Evolutionary conservation across 2,888 invertebrate genomes (phyloP).

Genomic region (Siphlonurus alternatus): DNA sequence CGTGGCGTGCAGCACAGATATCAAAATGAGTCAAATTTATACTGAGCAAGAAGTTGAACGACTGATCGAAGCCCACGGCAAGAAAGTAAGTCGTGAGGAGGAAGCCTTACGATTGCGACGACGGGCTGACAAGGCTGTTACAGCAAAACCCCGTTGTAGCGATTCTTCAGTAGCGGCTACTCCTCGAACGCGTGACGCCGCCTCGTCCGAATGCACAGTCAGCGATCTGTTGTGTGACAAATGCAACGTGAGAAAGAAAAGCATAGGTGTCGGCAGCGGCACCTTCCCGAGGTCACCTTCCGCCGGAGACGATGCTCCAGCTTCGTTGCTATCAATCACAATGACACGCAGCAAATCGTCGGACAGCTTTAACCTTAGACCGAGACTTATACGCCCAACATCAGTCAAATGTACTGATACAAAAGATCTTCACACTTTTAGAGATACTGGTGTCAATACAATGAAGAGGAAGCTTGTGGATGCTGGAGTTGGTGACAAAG

Average conservation of each 20-base stretch:
- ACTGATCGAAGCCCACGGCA: not conserved
- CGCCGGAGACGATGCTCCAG: slow-evolving; percentile 25
- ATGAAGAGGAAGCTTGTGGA: slow-evolving; percentile 29
- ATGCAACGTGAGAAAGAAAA: slow-evolving; percentile 32
- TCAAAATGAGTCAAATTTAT: not conserved
- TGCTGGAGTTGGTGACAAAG: slow-evolving; percentile 33
- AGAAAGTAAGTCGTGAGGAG: slow-evolving; percentile 3
- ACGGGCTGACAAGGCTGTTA: slow-evolving; percentile 3
- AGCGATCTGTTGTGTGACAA: slow-evolving; percentile 32
- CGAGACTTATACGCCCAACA: slow-evolving; percentile 23
- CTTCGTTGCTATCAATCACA: slow-evolving; percentile 31
- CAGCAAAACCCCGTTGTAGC: slow-evolving; percentile 8
- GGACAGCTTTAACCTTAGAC: slow-evolving; percentile 37
- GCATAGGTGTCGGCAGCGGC: slow-evolving; percentile 36
- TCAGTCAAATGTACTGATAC: slow-evolving; percentile 13
- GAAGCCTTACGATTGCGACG: not conserved
- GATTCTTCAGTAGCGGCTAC: slow-evolving; percentile 17
- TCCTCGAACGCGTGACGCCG: slow-evolving; percentile 28
- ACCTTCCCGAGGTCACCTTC: slow-evolving; percentile 22
- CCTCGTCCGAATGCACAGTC: slow-evolving; percentile 33
- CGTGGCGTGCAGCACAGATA: not conserved
- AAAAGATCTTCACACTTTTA: slow-evolving; percentile 11
- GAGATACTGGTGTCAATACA: slow-evolving; percentile 18
- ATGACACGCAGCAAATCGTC: slow-evolving; percentile 39
- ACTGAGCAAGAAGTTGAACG: not conserved